Evolutionary conservation across 2,113 vertebrate species (phyloP).

Genomic region (Isurus oxyrinchus): DNA sequence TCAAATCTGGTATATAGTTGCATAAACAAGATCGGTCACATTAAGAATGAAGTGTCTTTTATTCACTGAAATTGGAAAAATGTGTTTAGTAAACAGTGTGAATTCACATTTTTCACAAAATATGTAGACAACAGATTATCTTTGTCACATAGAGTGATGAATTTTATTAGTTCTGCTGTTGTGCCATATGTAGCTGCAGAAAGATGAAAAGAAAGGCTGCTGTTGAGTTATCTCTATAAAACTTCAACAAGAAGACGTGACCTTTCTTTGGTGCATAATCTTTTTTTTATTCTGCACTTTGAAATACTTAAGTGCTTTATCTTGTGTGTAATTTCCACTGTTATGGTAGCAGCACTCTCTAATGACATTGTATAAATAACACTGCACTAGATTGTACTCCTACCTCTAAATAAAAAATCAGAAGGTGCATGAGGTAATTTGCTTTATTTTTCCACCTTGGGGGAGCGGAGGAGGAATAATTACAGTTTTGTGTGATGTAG

Average conservation of each 20-base stretch:
- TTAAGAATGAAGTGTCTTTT: background rate
- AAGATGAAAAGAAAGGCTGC: background rate
- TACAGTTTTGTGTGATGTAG: constrained; percentile 23
- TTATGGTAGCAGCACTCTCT: constrained; percentile 51
- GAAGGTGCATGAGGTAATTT: constrained; percentile 57
- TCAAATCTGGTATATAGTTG: background rate
- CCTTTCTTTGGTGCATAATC: constrained; percentile 24
- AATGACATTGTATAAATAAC: constrained; percentile 61
- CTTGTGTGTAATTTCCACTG: constrained; percentile 35
- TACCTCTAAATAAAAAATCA: constrained; percentile 63
- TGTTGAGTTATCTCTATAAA: constrained; percentile 12
- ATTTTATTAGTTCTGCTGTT: background rate
- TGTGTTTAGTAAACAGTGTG: background rate
- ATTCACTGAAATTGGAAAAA: background rate
- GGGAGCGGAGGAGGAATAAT: constrained; percentile 56
- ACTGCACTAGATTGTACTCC: constrained; percentile 42
- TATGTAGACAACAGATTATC: background rate
- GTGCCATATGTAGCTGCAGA: background rate
- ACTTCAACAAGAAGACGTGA: constrained; percentile 22
- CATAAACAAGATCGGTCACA: background rate
- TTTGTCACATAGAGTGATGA: background rate
- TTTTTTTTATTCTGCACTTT: constrained; percentile 29
- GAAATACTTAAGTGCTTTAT: constrained; percentile 35
- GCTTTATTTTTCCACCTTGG: constrained; percentile 59
- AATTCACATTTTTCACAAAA: background rate